Conservation (phyloP, 2,797 vertebrate species). For the Helarctos malayanus region DNA sequence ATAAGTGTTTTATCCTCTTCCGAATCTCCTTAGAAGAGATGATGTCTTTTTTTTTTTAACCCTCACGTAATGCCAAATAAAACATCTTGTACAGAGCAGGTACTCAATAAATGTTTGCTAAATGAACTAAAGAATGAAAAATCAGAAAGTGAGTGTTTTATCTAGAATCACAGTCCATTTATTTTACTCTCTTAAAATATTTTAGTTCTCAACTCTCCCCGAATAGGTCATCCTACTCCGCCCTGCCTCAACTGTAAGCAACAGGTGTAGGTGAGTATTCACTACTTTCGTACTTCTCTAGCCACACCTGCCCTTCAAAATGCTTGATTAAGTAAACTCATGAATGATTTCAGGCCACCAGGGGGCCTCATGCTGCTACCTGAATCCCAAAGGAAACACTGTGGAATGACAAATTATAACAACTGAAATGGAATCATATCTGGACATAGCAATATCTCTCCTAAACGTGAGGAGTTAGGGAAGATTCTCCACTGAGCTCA, state of each 20-base stretch:
- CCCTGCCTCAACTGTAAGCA: neutral
- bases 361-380: slow-evolving; percentile 80
- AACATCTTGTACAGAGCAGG: neutral
- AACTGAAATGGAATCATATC: neutral
- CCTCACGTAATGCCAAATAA: neutral
- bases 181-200: neutral
- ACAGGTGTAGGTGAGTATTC: neutral
- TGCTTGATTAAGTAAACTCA: neutral
- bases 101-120: neutral
- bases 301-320: neutral
- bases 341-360: slow-evolving; percentile 72
- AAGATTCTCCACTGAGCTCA: neutral
- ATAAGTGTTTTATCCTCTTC: neutral
- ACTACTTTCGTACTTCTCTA: neutral
- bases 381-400: slow-evolving; percentile 46
- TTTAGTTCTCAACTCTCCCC: neutral
- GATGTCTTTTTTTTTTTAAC: neutral
- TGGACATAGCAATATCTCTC: neutral
- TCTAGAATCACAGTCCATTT: neutral
- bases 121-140: slow-evolving; percentile 22
- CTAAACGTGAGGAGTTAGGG: neutral
- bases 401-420: neutral
- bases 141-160: neutral
- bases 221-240: neutral
- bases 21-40: neutral